Evolutionary conservation across 2,797 vertebrate species (phyloP).

Genomic region (Calcarius lapponicus): DNA sequence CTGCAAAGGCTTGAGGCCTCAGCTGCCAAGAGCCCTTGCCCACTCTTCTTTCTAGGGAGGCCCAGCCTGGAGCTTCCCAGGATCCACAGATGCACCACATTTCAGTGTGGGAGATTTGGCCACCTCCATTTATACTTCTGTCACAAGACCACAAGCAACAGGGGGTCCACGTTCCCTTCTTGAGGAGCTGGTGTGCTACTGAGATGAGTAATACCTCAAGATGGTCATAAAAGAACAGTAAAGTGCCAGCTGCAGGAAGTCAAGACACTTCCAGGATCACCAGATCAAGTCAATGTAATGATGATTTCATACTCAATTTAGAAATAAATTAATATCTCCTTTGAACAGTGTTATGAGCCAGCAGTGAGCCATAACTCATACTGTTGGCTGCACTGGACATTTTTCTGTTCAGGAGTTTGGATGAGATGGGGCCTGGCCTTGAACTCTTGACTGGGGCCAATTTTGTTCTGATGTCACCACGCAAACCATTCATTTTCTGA

Average conservation of each 20-base stretch:
- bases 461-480: neutral
- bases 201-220: neutral
- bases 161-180: accelerated
- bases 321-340: neutral
- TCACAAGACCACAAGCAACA: neutral
- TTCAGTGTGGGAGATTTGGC: accelerated
- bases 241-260: neutral
- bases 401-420: neutral
- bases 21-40: neutral
- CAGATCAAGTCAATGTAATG: neutral
- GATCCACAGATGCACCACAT: accelerated
- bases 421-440: neutral
- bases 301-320: neutral
- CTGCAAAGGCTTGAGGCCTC: neutral
- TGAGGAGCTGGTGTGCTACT: neutral
- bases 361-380: neutral
- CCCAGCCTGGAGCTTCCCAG: neutral
- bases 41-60: neutral
- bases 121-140: neutral
- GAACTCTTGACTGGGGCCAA: neutral
- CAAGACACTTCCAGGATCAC: neutral
- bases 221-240: accelerated
- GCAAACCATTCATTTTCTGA: neutral
- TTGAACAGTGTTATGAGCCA: neutral
- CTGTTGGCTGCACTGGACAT: neutral